phyloP scores from a whole-genome alignment of 1,140 invertebrate genomes.

The Conopomorpha cramerella region DNA sequence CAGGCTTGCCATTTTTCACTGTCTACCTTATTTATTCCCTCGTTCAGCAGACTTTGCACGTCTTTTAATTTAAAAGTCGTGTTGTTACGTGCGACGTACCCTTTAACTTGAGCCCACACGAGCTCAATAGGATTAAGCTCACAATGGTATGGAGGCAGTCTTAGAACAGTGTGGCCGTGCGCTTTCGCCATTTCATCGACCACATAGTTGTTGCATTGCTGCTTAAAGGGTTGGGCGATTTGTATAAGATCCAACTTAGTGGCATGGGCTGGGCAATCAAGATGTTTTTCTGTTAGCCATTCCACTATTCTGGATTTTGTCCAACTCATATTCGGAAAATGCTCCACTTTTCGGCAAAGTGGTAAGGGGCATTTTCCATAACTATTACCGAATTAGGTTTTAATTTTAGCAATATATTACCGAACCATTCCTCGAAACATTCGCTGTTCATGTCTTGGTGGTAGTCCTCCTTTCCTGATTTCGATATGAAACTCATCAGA shows the following conservation, averaged over 20 bases:
- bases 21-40: not conserved
- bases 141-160: too few relatives aligned
- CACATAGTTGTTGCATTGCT: slow-evolving; percentile 4
- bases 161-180: slow-evolving; percentile 9
- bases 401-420: slow-evolving; percentile 7
- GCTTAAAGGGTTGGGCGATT: not conserved
- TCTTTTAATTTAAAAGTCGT: not conserved
- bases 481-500: slow-evolving; percentile 7
- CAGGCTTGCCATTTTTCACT: not conserved
- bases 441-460: slow-evolving; percentile 10
- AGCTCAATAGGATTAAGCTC: too few relatives aligned
- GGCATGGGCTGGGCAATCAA: not conserved
- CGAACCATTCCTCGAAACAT: slow-evolving; percentile 11
- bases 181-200: slow-evolving; percentile 3
- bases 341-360: slow-evolving; percentile 9
- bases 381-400: slow-evolving; percentile 9
- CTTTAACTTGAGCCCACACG: too few relatives aligned
- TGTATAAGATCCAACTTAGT: not conserved
- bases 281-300: slow-evolving; percentile 8
- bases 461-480: slow-evolving; percentile 9
- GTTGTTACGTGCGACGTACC: slow-evolving; percentile 9
- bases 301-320: slow-evolving; percentile 7
- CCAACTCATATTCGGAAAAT: slow-evolving; percentile 7
- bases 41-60: not conserved
- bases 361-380: slow-evolving; percentile 11